Evolutionary conservation across 1,140 invertebrate species (phyloP).

Genomic region (Drosophila kepulauana): DNA sequence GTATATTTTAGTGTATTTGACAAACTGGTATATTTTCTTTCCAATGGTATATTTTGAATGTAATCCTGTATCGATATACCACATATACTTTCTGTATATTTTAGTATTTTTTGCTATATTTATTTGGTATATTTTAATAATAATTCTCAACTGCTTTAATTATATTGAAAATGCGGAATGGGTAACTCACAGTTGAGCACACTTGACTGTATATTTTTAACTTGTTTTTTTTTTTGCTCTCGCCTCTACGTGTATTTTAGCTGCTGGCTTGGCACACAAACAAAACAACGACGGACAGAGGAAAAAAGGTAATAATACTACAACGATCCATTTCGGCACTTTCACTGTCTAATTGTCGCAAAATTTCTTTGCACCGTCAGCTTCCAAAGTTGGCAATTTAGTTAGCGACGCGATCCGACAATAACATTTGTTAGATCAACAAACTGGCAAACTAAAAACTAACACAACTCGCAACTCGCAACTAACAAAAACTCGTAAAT

Average conservation of each 20-base stretch:
- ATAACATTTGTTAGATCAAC: constrained; percentile 17
- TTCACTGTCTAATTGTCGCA: constrained; percentile 78
- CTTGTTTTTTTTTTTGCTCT: constrained; percentile 5
- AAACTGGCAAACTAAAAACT: background rate
- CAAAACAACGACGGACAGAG: background rate
- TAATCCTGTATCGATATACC: too few relatives aligned
- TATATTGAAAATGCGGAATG: too few relatives aligned
- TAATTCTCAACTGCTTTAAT: too few relatives aligned
- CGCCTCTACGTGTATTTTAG: too few relatives aligned
- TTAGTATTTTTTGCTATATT: too few relatives aligned
- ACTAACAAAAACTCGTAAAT: background rate
- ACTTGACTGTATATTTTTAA: background rate
- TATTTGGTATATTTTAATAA: too few relatives aligned
- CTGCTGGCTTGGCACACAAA: constrained; percentile 25
- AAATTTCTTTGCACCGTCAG: constrained; percentile 61
- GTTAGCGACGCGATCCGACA: background rate
- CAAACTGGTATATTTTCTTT: too few relatives aligned
- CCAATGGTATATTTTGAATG: too few relatives aligned
- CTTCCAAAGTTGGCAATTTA: constrained; percentile 12
- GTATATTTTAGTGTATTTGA: too few relatives aligned
- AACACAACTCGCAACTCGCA: background rate
- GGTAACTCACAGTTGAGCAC: too few relatives aligned
- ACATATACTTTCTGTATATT: too few relatives aligned
- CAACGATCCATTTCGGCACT: constrained; percentile 67
- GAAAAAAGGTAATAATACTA: constrained; percentile 43